A percentile compares a stretch with the other conserved stretches of the same genome.
phyloP scores from a whole-genome alignment of 2,113 vertebrate genomes.

The Arizona elegans region DNA sequence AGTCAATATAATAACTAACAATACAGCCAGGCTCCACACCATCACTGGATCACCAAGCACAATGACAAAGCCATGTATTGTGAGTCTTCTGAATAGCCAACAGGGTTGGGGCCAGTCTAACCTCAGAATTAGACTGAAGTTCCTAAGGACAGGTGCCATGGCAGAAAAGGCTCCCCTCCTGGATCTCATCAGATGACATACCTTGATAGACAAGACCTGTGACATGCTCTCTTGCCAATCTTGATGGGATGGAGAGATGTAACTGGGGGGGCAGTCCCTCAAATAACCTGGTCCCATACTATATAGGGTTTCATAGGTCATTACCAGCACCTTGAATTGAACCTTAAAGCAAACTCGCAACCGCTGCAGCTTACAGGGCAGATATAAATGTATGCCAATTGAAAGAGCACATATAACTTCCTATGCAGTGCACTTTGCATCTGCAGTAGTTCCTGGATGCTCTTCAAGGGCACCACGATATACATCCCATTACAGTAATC shows the following conservation, averaged over 20 bases:
- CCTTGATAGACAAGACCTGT: neutral
- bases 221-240: neutral
- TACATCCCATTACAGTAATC: neutral
- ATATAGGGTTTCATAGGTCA: neutral
- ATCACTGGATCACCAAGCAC: neutral
- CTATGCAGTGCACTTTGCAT: neutral
- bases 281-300: neutral
- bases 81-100: neutral
- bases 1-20: neutral
- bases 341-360: neutral
- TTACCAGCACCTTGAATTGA: neutral
- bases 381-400: neutral
- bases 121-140: neutral
- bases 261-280: neutral
- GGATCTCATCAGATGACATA: neutral
- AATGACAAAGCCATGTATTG: neutral
- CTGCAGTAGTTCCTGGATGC: neutral
- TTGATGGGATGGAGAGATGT: neutral
- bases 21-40: neutral
- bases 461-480: neutral
- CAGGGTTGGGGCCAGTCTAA: neutral
- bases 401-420: neutral
- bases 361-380: neutral
- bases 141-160: neutral
- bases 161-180: neutral